Evolutionary conservation across 2,888 invertebrate genomes (phyloP).

Genomic region (Arrhopalites spinosus): DNA sequence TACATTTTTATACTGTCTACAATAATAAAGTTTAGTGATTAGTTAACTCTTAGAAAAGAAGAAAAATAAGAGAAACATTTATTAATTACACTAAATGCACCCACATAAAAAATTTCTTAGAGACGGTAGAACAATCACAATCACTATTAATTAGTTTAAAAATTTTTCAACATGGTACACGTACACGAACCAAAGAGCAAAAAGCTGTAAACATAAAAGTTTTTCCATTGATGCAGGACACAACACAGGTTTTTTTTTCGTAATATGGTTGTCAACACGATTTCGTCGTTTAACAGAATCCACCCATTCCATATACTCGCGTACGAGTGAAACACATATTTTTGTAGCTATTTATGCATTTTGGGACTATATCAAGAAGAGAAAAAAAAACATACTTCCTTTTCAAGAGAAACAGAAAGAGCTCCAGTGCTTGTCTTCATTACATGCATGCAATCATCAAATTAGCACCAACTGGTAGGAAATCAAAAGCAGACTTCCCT

Average conservation of each 20-base stretch:
- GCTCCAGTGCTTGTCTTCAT: neutral
- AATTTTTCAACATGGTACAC: too few relatives aligned
- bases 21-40: too few relatives aligned
- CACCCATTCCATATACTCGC: slow-evolving; percentile 6
- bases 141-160: too few relatives aligned
- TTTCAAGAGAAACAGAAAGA: neutral
- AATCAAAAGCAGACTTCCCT: slow-evolving; percentile 28
- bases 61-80: too few relatives aligned
- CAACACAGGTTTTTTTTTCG: slow-evolving; percentile 7
- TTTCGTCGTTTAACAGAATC: slow-evolving; percentile 14
- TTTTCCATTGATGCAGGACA: neutral
- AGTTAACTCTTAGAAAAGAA: too few relatives aligned
- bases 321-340: neutral
- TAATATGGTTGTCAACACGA: slow-evolving; percentile 14
- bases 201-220: too few relatives aligned
- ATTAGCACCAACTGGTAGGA: slow-evolving; percentile 26
- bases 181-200: too few relatives aligned
- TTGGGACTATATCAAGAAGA: neutral
- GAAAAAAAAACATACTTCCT: slow-evolving; percentile 2
- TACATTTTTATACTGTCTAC: too few relatives aligned
- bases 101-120: too few relatives aligned
- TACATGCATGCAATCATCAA: slow-evolving; percentile 29
- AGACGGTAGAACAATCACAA: too few relatives aligned
- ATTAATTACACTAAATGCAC: too few relatives aligned
- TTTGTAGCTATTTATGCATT: neutral